Conservation (phyloP, 2,888 invertebrate genomes). For the Dicranocentrus wangi region DNA sequence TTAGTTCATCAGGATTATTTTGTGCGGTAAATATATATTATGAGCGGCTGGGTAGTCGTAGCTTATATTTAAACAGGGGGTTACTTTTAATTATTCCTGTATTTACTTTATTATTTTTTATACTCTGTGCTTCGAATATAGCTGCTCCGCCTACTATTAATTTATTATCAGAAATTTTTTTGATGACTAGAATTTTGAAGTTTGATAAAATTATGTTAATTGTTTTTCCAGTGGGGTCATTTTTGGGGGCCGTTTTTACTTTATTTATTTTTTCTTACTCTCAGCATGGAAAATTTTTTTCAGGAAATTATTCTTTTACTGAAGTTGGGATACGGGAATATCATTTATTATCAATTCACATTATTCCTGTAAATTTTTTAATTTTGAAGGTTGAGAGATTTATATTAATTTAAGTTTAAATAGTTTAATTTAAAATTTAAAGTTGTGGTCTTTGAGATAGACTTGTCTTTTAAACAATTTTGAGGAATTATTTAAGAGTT, state of each 20-base stretch:
- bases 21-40: constrained; percentile 63
- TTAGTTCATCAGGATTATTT: constrained; percentile 67
- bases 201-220: constrained; percentile 78
- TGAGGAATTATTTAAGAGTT: constrained; percentile 27
- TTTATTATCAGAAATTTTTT: constrained; percentile 81
- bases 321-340: constrained; percentile 70
- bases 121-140: constrained; percentile 80
- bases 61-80: constrained; percentile 80
- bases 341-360: constrained; percentile 53
- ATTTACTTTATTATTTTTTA: constrained; percentile 81
- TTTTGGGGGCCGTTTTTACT: constrained; percentile 81
- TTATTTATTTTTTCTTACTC: constrained; percentile 80
- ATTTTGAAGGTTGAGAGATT: constrained; percentile 46
- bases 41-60: constrained; percentile 75
- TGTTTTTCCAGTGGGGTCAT: constrained; percentile 79
- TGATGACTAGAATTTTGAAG: constrained; percentile 79
- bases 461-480: constrained; percentile 38
- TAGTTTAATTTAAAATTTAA: constrained; percentile 69
- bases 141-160: constrained; percentile 82
- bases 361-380: constrained; percentile 65
- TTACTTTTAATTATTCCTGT: constrained; percentile 79
- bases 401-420: constrained; percentile 43
- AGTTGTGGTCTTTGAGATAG: constrained; percentile 67
- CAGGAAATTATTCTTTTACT: neutral
- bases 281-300: constrained; percentile 78